These are phyloP conservation scores for Sapajus apella DNA, from an alignment of 2,113 vertebrate genomes.

Conservation along the genomic window DNA sequence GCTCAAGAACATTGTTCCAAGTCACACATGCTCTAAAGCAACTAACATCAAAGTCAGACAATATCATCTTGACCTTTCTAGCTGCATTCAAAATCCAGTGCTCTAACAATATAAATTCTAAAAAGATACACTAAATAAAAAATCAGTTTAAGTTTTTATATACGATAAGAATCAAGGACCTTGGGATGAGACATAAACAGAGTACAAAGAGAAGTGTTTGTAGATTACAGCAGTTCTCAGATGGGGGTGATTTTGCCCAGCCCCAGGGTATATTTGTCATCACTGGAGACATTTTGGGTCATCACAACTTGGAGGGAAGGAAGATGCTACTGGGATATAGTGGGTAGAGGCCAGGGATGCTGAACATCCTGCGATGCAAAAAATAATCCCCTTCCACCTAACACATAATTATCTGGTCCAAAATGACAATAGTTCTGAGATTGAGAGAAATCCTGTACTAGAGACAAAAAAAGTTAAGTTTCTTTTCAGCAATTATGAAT, in stretches of 20 bases:
- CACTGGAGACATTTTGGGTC: neutral
- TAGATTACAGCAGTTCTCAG: neutral
- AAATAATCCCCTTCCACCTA: too few species aligned
- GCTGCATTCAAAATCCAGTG: neutral
- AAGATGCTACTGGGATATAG: neutral
- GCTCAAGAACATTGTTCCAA: neutral
- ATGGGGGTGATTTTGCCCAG: neutral
- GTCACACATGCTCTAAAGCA: neutral
- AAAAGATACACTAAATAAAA: neutral
- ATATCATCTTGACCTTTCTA: neutral
- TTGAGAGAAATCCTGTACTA: neutral
- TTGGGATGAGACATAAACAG: neutral
- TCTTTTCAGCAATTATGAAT: neutral
- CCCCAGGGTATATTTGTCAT: neutral
- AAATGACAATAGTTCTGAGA: too few species aligned
- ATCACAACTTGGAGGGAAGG: neutral
- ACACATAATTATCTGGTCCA: too few species aligned
- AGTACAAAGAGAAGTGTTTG: neutral
- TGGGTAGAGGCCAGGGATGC: neutral
- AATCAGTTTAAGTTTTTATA: neutral
- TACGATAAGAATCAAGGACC: neutral
- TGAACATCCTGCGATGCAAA: too few species aligned
- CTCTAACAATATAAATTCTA: neutral
- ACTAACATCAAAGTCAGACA: slow-evolving; percentile 31
- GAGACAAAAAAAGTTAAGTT: neutral